Conservation (phyloP, 2,888 invertebrate genomes). For the Chrysina gloriosa region DNA sequence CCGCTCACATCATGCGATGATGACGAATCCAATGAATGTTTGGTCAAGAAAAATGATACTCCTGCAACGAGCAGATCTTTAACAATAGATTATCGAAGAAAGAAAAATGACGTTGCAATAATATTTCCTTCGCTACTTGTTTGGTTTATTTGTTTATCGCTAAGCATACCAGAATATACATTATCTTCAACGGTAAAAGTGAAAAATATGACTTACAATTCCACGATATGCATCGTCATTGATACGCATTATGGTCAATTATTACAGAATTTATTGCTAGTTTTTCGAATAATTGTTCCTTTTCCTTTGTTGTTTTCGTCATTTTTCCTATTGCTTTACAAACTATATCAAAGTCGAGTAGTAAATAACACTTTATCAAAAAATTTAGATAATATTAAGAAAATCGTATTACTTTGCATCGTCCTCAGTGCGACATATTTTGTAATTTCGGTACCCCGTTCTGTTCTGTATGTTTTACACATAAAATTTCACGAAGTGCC, state of each 20-base stretch:
- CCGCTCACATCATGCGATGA: slow-evolving; percentile 56
- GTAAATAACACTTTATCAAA: slow-evolving; percentile 55
- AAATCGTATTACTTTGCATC: slow-evolving; percentile 56
- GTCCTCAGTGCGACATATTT: slow-evolving; percentile 55
- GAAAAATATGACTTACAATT: slow-evolving; percentile 55
- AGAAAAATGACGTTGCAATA: slow-evolving; percentile 66
- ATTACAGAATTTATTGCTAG: slow-evolving; percentile 56
- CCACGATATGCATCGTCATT: slow-evolving; percentile 67
- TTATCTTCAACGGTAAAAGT: slow-evolving; percentile 67
- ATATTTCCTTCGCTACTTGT: slow-evolving; percentile 69
- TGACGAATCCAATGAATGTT: slow-evolving; percentile 58
- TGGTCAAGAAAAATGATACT: slow-evolving; percentile 57
- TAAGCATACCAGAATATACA: slow-evolving; percentile 72
- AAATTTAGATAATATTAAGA: slow-evolving; percentile 55
- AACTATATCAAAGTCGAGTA: slow-evolving; percentile 53
- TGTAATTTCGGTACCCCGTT: slow-evolving; percentile 58
- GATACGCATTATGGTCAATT: slow-evolving; percentile 66
- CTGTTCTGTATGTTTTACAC: slow-evolving; percentile 56
- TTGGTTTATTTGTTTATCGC: slow-evolving; percentile 70
- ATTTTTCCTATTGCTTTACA: slow-evolving; percentile 54
- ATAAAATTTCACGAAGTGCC: slow-evolving; percentile 48
- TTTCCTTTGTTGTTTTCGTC: slow-evolving; percentile 54
- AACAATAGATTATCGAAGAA: slow-evolving; percentile 68
- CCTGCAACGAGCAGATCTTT: slow-evolving; percentile 68
- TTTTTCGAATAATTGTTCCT: slow-evolving; percentile 58